Conservation (phyloP, 2,113 vertebrate species). For the Chunga burmeisteri region DNA sequence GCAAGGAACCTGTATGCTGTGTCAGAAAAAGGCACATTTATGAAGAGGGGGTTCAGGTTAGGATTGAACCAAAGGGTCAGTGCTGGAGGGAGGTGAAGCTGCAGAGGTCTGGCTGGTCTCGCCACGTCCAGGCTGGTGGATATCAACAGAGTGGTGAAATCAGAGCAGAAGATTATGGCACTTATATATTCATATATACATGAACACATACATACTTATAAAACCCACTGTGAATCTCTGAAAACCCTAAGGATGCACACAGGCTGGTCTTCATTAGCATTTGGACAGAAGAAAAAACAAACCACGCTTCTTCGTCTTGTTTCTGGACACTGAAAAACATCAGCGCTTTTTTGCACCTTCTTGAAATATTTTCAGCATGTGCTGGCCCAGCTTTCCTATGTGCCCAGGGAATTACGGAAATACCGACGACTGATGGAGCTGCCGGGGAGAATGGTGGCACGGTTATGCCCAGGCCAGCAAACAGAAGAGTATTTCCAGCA, state of each 20-base stretch:
- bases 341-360: neutral
- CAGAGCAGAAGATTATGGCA: neutral
- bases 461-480: neutral
- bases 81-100: neutral
- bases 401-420: neutral
- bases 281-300: neutral
- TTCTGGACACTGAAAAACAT: constrained; percentile 15
- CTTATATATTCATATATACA: neutral
- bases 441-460: neutral
- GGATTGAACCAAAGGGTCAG: neutral
- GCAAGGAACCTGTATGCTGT: neutral
- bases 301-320: neutral
- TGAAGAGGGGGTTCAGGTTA: neutral
- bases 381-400: neutral
- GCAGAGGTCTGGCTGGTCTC: neutral
- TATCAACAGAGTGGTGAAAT: neutral
- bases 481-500: neutral
- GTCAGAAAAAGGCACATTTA: neutral
- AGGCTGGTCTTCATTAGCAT: neutral
- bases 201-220: neutral
- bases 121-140: neutral
- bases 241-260: neutral
- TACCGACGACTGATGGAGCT: neutral
- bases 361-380: constrained; percentile 43
- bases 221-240: neutral